Conservation (phyloP, 2,113 vertebrate species). For the Vombatus ursinus region DNA sequence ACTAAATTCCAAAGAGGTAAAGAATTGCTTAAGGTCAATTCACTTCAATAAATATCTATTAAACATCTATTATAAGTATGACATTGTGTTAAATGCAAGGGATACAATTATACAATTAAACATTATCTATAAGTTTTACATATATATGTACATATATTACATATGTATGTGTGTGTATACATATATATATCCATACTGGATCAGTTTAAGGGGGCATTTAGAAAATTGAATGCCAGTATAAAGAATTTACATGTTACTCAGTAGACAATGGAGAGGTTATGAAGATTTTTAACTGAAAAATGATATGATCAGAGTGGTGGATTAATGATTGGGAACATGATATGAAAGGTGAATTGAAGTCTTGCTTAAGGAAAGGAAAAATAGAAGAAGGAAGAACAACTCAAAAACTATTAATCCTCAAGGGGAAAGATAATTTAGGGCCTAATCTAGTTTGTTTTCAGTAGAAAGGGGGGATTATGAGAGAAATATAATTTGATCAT, state of each 20-base stretch:
- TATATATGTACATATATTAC: no score
- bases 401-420: neutral
- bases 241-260: neutral
- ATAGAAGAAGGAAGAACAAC: neutral
- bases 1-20: neutral
- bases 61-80: neutral
- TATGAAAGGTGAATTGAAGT: neutral
- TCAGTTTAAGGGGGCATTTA: neutral
- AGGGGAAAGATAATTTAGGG: neutral
- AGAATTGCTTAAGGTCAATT: neutral
- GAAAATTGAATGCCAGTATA: neutral
- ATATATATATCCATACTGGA: neutral
- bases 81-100: neutral
- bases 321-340: neutral
- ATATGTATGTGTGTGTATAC: no score
- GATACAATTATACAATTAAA: neutral
- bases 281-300: neutral
- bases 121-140: neutral
- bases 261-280: neutral
- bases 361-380: neutral
- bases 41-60: neutral
- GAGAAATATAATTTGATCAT: neutral
- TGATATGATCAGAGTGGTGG: neutral
- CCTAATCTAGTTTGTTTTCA: neutral
- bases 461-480: neutral